These are phyloP conservation scores for Oplegnathus fasciatus DNA, from an alignment of 2,113 vertebrate genomes.

Conservation along the genomic window DNA sequence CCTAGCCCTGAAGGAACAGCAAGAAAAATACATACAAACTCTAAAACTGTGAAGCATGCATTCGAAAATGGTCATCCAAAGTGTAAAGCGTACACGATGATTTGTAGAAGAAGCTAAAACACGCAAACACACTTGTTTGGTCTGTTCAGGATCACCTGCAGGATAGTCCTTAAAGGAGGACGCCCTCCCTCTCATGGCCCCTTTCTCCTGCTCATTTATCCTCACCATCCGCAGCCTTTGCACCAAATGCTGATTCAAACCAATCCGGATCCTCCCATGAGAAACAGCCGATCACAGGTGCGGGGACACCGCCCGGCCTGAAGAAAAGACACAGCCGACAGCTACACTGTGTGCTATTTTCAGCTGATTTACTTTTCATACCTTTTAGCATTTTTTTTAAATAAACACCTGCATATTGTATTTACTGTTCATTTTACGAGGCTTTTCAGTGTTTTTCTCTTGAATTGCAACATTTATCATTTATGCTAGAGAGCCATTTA, in stretches of 20 bases:
- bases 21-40: neutral
- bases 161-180: neutral
- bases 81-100: neutral
- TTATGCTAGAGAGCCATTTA: neutral
- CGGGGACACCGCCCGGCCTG: neutral
- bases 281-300: conserved; percentile 43
- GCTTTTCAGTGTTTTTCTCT: neutral
- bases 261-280: conserved; percentile 31
- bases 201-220: conserved; percentile 38
- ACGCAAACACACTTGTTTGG: neutral
- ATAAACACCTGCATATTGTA: neutral
- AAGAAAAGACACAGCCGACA: neutral
- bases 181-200: neutral
- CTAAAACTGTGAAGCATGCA: neutral
- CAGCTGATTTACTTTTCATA: neutral
- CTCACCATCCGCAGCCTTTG: conserved; percentile 9
- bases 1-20: neutral
- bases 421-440: neutral
- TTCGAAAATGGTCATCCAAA: neutral
- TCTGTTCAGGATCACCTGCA: accelerated
- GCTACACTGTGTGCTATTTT: conserved; percentile 1
- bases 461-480: neutral
- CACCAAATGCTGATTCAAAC: conserved; percentile 31
- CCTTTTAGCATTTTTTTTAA: neutral
- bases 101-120: neutral